Percentiles rank a stretch among this genome's conserved stretches.
Evolutionary conservation across 2,888 invertebrate species (phyloP).

Genomic region (Tillus elongatus): DNA sequence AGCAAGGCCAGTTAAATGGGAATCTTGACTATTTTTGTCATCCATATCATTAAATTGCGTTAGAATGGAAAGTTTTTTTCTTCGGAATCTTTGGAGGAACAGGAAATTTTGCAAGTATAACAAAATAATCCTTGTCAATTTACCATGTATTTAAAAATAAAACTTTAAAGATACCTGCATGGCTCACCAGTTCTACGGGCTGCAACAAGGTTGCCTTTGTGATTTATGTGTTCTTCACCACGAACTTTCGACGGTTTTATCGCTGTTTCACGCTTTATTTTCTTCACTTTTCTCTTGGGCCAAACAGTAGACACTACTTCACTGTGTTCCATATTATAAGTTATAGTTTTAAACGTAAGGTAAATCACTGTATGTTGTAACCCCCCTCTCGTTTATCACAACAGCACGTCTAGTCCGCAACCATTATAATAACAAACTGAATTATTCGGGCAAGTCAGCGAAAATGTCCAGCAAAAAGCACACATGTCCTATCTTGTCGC

Average conservation of each 20-base stretch:
- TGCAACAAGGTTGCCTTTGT: constrained; percentile 9
- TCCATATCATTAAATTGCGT: constrained; percentile 10
- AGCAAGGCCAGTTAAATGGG: constrained; percentile 13
- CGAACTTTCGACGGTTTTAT: constrained; percentile 14
- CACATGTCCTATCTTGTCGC: no score
- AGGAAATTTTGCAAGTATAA: constrained; percentile 1
- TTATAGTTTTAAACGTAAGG: no score
- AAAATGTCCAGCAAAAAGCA: constrained; percentile 13
- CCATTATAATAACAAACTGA: no score
- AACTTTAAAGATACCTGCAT: constrained; percentile 1
- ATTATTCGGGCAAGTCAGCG: constrained; percentile 7
- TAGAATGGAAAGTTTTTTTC: constrained; percentile 9
- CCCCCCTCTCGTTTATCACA: not conserved
- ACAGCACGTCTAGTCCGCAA: constrained; percentile 6
- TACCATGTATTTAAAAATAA: no score
- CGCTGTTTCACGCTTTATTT: constrained; percentile 11
- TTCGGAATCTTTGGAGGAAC: not conserved
- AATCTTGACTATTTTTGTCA: constrained; percentile 14
- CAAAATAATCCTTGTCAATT: no score
- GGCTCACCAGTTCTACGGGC: constrained; percentile 7
- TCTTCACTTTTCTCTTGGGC: constrained; percentile 12
- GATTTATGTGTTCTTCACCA: constrained; percentile 15
- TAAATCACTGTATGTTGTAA: not conserved
- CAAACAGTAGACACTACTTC: no score
- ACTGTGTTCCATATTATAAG: no score